Conservation (phyloP, 2,113 vertebrate genomes). For the Arvicanthis niloticus region DNA sequence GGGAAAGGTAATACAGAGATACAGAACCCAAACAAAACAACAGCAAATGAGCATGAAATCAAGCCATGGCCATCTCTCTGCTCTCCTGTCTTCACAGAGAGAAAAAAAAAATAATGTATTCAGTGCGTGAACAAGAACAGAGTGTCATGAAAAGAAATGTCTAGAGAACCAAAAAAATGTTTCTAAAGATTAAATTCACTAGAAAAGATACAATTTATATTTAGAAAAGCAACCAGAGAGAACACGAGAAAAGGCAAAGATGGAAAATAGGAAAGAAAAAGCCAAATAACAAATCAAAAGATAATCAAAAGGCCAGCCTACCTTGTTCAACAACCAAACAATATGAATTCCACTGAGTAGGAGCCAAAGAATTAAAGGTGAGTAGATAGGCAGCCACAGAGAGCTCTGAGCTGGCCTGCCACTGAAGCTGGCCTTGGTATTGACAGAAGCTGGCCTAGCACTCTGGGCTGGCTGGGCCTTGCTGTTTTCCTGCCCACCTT, state of each 20-base stretch:
- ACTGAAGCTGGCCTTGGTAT: neutral
- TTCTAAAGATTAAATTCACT: slow-evolving; percentile 64
- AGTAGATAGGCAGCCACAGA: neutral
- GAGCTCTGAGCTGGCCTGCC: neutral
- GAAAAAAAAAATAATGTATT: slow-evolving; percentile 50
- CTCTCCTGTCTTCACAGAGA: neutral
- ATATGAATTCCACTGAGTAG: neutral
- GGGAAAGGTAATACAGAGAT: neutral
- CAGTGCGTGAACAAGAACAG: neutral
- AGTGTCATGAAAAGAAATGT: slow-evolving; percentile 37
- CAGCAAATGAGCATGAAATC: neutral
- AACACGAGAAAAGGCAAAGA: slow-evolving; percentile 51
- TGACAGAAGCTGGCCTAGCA: neutral
- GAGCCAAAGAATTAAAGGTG: neutral
- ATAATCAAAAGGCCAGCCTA: neutral
- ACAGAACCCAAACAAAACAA: neutral
- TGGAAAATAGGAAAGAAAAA: slow-evolving; percentile 34
- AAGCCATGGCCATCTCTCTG: neutral
- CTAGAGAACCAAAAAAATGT: slow-evolving; percentile 20
- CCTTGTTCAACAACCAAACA: slow-evolving; percentile 9
- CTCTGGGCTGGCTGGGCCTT: neutral
- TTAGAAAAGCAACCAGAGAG: slow-evolving; percentile 54
- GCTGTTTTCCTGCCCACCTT: neutral
- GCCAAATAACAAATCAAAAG: slow-evolving; percentile 1
- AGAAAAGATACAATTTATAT: slow-evolving; percentile 61